phyloP scores from a whole-genome alignment of 2,888 invertebrate species.

The Eurytoma adleriae region DNA sequence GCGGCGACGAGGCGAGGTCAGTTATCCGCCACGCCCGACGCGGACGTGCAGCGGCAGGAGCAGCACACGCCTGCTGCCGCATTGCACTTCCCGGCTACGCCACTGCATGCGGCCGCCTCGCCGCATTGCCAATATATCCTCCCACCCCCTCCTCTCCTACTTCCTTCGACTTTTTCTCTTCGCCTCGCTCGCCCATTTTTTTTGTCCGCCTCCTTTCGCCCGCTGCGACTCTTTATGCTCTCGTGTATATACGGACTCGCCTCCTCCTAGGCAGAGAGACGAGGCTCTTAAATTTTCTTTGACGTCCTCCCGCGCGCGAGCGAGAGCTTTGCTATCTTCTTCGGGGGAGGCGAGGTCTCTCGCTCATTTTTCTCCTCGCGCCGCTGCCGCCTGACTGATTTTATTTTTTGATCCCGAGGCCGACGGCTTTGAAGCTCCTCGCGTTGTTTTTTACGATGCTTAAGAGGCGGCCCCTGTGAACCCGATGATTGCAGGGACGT shows the following conservation, averaged over 20 bases:
- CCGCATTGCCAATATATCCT: constrained; percentile 64
- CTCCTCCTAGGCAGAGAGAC: constrained; percentile 19
- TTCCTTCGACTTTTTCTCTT: constrained; percentile 20
- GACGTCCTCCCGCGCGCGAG: constrained; percentile 15
- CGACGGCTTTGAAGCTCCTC: constrained; percentile 16
- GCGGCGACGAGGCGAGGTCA: constrained; percentile 64
- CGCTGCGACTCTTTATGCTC: constrained; percentile 1
- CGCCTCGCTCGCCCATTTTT: background rate
- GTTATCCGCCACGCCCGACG: constrained; percentile 71
- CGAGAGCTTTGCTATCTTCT: background rate
- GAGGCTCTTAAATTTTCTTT: constrained; percentile 52
- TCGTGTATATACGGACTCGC: background rate
- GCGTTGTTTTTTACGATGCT: background rate
- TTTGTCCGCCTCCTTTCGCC: constrained; percentile 18
- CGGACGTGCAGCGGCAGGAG: constrained; percentile 63
- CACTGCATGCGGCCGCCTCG: constrained; percentile 63
- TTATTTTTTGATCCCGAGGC: constrained; percentile 37
- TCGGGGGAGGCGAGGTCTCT: background rate
- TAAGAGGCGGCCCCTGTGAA: no score
- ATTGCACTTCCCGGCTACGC: constrained; percentile 67
- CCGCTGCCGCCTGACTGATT: constrained; percentile 8
- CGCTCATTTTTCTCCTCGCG: background rate
- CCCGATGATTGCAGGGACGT: no score
- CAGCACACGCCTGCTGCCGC: constrained; percentile 47
- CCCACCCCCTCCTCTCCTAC: constrained; percentile 18